Percentiles rank a stretch among this genome's conserved stretches.
Evolutionary conservation across 2,888 invertebrate genomes (phyloP).

Genomic region (Barypeithes pellucidus): DNA sequence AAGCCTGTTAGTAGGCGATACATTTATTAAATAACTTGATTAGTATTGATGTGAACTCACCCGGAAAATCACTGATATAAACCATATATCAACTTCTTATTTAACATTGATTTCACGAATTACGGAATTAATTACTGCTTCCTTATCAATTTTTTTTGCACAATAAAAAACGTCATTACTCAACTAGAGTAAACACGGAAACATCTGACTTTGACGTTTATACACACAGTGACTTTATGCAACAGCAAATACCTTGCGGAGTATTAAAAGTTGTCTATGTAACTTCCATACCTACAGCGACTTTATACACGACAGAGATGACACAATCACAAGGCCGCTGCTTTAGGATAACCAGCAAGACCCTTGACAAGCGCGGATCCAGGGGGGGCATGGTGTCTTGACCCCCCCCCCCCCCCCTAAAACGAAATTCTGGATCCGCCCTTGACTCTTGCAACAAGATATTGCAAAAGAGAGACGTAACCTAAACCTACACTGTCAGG

Average conservation of each 20-base stretch:
- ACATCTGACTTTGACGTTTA: slow-evolving; percentile 15
- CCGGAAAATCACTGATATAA: slow-evolving; percentile 20
- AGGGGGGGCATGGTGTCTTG: no score
- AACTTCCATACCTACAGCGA: neutral
- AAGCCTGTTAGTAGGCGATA: neutral
- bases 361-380: no score
- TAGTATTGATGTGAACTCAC: slow-evolving; percentile 12
- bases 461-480: no score
- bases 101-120: neutral
- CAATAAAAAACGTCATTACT: slow-evolving; percentile 9
- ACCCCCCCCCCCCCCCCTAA: no score
- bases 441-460: no score
- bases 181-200: slow-evolving; percentile 6
- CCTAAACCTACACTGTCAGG: no score
- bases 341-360: no score
- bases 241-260: neutral
- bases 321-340: no score
- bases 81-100: slow-evolving; percentile 10
- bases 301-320: neutral
- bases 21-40: neutral
- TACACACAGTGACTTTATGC: neutral
- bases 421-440: no score
- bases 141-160: neutral
- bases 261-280: neutral
- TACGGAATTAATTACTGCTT: neutral